Percentiles rank a stretch among this genome's conserved stretches.
phyloP scores from a whole-genome alignment of 1,140 invertebrate genomes.

The Coenobita brevimanus region DNA sequence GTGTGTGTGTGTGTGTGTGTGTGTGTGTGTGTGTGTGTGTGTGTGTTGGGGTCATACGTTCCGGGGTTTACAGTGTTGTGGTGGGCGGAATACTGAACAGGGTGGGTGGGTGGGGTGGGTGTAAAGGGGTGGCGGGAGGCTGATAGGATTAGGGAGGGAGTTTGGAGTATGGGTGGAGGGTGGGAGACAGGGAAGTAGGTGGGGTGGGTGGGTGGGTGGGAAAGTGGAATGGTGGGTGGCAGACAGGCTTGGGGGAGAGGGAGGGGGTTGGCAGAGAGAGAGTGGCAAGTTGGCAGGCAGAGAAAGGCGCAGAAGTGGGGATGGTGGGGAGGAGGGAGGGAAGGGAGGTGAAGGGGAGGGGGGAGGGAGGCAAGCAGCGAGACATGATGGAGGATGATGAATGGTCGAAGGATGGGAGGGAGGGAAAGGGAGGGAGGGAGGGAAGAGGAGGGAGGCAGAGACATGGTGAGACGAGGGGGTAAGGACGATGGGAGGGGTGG shows the following conservation, averaged over 20 bases:
- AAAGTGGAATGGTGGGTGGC: no score
- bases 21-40: slow-evolving; percentile 4
- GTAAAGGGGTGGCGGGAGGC: no score
- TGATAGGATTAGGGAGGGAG: no score
- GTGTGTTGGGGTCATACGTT: background rate
- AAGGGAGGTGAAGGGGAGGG: background rate
- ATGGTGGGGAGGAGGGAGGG: no score
- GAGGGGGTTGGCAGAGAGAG: no score
- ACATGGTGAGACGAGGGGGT: background rate
- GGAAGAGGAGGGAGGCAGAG: background rate
- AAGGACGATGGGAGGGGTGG: background rate
- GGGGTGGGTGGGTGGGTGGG: no score
- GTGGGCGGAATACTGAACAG: background rate
- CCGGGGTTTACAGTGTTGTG: background rate
- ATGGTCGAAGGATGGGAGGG: background rate
- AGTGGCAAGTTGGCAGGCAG: no score
- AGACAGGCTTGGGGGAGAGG: no score
- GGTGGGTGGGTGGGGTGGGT: no score
- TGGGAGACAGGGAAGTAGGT: no score
- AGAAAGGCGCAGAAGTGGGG: no score
- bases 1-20: slow-evolving; percentile 13
- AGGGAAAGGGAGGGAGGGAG: background rate
- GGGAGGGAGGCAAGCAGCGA: background rate
- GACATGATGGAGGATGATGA: background rate
- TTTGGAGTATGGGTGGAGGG: no score